phyloP scores from a whole-genome alignment of 2,888 invertebrate genomes.

The Erpobdella octoculata region DNA sequence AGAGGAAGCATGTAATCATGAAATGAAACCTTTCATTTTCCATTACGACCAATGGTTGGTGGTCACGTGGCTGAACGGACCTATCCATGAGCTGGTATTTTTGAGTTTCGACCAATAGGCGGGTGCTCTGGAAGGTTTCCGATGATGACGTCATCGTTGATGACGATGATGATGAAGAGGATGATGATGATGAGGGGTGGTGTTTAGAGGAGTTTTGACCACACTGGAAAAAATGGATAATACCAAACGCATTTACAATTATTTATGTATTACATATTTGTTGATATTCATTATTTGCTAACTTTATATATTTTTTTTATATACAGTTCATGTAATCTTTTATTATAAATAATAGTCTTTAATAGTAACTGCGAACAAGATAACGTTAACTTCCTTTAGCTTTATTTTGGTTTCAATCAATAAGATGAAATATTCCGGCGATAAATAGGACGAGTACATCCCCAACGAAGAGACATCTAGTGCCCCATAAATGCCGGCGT shows the following conservation, averaged over 20 bases:
- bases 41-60: conserved; percentile 64
- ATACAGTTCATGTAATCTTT: neutral
- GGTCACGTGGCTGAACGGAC: conserved; percentile 68
- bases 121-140: conserved; percentile 22
- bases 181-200: neutral
- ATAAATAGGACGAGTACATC: no score
- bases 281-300: neutral
- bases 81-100: conserved; percentile 79
- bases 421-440: no score
- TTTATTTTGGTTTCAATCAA: neutral
- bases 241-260: neutral
- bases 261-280: neutral
- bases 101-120: conserved; percentile 48
- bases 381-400: neutral
- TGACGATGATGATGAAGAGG: neutral
- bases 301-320: neutral
- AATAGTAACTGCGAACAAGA: neutral
- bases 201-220: neutral
- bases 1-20: no score
- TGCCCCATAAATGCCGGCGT: no score
- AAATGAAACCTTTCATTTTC: conserved; percentile 58
- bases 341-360: neutral
- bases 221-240: no score
- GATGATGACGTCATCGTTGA: neutral
- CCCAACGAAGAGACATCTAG: no score